Conservation (phyloP, 2,113 vertebrate genomes). For the Astatoreochromis straeleni region DNA sequence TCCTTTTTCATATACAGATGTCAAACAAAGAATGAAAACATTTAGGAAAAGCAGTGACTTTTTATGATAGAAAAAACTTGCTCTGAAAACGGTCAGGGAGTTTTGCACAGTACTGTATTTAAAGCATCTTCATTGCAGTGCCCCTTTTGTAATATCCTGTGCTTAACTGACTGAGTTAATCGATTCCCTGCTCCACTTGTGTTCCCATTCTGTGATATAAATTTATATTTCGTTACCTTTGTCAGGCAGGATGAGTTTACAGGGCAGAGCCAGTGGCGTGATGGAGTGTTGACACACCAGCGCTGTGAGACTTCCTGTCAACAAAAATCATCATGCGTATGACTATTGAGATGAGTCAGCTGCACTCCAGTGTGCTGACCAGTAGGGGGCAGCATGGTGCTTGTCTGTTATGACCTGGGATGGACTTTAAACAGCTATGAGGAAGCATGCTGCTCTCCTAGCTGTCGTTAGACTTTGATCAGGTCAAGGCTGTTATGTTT, state of each 20-base stretch:
- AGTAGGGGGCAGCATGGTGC: conserved; percentile 28
- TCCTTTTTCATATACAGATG: background rate
- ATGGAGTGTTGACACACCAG: conserved; percentile 95
- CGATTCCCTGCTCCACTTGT: background rate
- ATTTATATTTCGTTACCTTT: conserved; percentile 69
- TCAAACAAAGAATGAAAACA: background rate
- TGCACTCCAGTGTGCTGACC: background rate
- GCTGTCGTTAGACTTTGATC: background rate
- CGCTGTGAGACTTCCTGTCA: conserved; percentile 88
- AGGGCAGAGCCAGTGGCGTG: conserved; percentile 89
- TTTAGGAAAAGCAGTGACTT: background rate
- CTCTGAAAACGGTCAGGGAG: background rate
- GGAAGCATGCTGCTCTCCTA: background rate
- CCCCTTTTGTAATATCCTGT: background rate
- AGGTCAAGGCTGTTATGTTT: background rate
- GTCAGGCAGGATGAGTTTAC: conserved; percentile 90
- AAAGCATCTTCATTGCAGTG: background rate
- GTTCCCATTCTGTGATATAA: background rate
- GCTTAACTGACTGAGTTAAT: background rate
- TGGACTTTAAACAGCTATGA: background rate
- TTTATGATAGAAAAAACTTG: background rate
- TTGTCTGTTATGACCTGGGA: background rate
- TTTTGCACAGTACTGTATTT: background rate
- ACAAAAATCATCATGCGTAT: background rate
- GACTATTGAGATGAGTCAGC: background rate